A percentile compares a stretch with the other conserved stretches of the same genome.
These are phyloP conservation scores for Catharus bicknelli DNA, from an alignment of 2,113 vertebrate species.

Conservation along the genomic window DNA sequence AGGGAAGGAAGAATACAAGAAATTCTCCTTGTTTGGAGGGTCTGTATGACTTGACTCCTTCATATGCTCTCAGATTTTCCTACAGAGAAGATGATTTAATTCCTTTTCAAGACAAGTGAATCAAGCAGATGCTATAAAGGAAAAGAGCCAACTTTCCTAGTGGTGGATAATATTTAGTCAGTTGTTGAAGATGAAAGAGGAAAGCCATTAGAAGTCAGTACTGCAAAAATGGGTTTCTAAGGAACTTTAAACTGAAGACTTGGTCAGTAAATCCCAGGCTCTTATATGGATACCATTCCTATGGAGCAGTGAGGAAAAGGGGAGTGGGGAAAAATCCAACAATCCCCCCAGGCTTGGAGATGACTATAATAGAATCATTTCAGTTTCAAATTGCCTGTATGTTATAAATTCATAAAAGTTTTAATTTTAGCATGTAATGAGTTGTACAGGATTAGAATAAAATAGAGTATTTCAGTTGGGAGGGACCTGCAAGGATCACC, in stretches of 20 bases:
- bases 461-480: neutral
- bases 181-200: neutral
- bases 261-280: neutral
- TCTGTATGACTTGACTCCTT: neutral
- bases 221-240: neutral
- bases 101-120: neutral
- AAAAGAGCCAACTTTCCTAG: neutral
- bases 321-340: rapidly evolving
- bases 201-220: neutral
- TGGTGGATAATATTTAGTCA: neutral
- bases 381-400: neutral
- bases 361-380: neutral
- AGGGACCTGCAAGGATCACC: neutral
- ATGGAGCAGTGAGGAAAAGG: neutral
- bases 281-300: neutral
- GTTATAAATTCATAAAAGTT: neutral
- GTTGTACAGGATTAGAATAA: neutral
- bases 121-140: neutral
- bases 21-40: neutral
- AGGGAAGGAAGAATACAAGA: neutral
- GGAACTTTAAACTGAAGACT: neutral
- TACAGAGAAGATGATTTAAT: neutral
- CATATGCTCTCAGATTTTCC: neutral
- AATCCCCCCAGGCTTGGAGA: neutral
- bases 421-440: neutral